Evolutionary conservation across 2,888 invertebrate genomes (phyloP), one percentile per base, ranked within the genome.

Genomic region (Ethmia dodecea): DNA sequence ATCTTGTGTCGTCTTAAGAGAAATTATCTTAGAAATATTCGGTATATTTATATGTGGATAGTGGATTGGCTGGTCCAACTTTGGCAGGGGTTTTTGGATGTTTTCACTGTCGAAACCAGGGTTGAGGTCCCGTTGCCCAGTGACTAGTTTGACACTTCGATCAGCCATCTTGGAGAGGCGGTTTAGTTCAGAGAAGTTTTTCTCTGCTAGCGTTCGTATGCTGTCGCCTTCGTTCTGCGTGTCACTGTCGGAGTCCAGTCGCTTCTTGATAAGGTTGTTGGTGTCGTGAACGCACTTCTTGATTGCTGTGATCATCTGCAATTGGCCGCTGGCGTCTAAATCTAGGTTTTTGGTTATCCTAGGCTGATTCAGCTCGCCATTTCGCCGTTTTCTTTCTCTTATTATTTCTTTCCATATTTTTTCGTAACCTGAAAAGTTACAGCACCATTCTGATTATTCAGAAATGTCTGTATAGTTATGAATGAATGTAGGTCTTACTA

Each of bases 401-500:
- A 91, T 52, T 43, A 92, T 86, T 58, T 88, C 88, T 50, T 87
- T 80, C 92, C 92, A 92, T 29, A 86, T 83, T 32, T 74, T 78
- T 67, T 92, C 92, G 54, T 89, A 87, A 41, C 80, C 90, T 90
- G 76, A 33, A 83, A 87, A 46, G n/a, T n/a, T n/a, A n/a, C n/a
- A n/a, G n/a, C n/a, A n/a, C n/a, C n/a, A n/a, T n/a, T n/a, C n/a
- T n/a, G n/a, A n/a, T n/a, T n/a, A n/a, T n/a, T n/a, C n/a, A n/a
- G n/a, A n/a, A n/a, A n/a, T n/a, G n/a, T n/a, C n/a, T n/a, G n/a
- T n/a, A n/a, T n/a, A n/a, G n/a, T n/a, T n/a, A n/a, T n/a, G n/a
- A n/a, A n/a, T n/a, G n/a, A n/a, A n/a, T n/a, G n/a, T n/a, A n/a
- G n/a, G n/a, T n/a, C n/a, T n/a, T n/a, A n/a, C n/a, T n/a, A n/a